Evolutionary conservation across 2,888 invertebrate genomes (phyloP), one percentile per base, ranked within the genome.

Genomic region (Mayetiola destructor): DNA sequence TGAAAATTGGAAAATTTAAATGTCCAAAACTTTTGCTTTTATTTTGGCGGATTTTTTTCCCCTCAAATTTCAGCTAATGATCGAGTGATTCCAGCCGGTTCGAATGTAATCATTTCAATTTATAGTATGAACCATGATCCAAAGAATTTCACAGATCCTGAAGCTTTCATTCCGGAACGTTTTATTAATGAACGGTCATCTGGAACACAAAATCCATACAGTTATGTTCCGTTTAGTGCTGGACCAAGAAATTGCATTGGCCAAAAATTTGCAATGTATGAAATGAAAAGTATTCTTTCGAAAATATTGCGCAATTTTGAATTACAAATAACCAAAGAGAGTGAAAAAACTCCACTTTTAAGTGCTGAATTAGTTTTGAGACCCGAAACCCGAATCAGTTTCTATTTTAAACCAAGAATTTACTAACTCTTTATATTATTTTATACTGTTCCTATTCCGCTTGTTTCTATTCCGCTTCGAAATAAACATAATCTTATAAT

Each of bases 91-190:
- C 60, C 60, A n/a, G 39, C 40, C 16, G 58, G 53, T 10, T 18
- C 56, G 1, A 60, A 57, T 52, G 12, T 61, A 8, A 42, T 29
- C 2, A 40, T 61, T 18, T 32, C 52, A 1, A 40, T 57, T 8
- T 58, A 48, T 39, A 30, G 42, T 16, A 57, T 61, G 48, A 54
- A 55, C 3, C 67, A 68, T 2, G 60, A 61, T 23, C 66, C 67
- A 58, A 64, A 67, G 14, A 59, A 70, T 0, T 73, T 69, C 54
- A 63, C 63, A 2, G 66, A 72, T 2, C 62, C 72, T 1, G 57
- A 65, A 4, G 61, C 60, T 55, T 73, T 73, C 56, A 68, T 66
- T 57, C 72, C 72, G 2, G 72, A 73, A 61, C 67, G 72, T n/a
- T 73, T 72, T 58, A 66, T 67, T 59, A 62, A 65, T 5, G 65